Conservation (phyloP, 2,797 vertebrate species). For the Amblyopsis hoosieri region DNA sequence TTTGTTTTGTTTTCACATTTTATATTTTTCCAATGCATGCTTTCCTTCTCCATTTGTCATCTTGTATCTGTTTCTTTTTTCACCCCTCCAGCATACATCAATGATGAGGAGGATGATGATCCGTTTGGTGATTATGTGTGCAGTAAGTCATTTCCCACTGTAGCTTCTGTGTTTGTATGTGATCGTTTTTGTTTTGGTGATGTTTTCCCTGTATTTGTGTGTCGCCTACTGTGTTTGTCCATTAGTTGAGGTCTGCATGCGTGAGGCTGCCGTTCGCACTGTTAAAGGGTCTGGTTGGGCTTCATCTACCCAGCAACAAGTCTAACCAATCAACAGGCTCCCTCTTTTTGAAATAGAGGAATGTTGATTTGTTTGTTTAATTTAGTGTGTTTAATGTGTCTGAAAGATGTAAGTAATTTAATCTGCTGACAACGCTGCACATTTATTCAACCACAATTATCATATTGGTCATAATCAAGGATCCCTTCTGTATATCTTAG, state of each 20-base stretch:
- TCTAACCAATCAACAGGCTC: slow-evolving; percentile 13
- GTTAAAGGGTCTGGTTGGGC: slow-evolving; percentile 23
- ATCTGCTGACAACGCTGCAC: slow-evolving; percentile 14
- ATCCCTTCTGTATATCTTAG: slow-evolving; percentile 25
- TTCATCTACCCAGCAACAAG: slow-evolving; percentile 16
- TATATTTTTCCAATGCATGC: slow-evolving; percentile 18
- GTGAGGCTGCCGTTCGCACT: slow-evolving; percentile 9
- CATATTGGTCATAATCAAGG: slow-evolving; percentile 22
- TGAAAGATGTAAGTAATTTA: slow-evolving; percentile 23
- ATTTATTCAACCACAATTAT: slow-evolving; percentile 47
- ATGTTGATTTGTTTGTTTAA: neutral
- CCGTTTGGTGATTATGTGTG: slow-evolving; percentile 78
- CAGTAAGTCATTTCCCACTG: slow-evolving; percentile 72
- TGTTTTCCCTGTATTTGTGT: slow-evolving; percentile 30
- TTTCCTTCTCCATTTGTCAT: slow-evolving; percentile 43
- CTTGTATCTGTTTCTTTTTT: slow-evolving; percentile 40
- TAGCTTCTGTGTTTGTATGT: slow-evolving; percentile 25
- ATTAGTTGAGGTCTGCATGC: slow-evolving; percentile 27
- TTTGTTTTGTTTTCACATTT: slow-evolving; percentile 24
- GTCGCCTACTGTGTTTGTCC: slow-evolving; percentile 15
- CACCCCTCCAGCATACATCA: slow-evolving; percentile 64
- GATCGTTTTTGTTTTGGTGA: slow-evolving; percentile 36
- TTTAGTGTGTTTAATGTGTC: slow-evolving; percentile 17
- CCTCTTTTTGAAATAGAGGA: slow-evolving; percentile 16
- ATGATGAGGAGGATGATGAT: slow-evolving; percentile 72